phyloP scores from a whole-genome alignment of 2,888 invertebrate genomes.

The Dione juno region DNA sequence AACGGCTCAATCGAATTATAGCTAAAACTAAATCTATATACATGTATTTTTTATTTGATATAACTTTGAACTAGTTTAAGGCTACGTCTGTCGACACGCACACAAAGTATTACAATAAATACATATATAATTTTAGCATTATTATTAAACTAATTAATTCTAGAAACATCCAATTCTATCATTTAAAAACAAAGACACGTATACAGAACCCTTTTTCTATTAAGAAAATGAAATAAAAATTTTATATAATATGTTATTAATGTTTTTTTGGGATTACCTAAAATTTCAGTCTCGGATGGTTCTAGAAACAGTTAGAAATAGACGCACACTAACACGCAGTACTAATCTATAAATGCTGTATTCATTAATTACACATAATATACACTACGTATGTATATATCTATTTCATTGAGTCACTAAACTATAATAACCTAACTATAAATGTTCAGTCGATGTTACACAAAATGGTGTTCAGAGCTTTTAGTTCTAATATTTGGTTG shows the following conservation, averaged over 20 bases:
- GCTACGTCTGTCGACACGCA: conserved; percentile 80
- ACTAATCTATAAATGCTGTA: conserved; percentile 76
- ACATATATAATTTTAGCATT: conserved; percentile 68
- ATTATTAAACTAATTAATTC: conserved; percentile 44
- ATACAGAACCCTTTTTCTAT: not conserved
- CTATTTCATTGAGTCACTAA: conserved; percentile 46
- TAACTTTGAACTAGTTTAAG: conserved; percentile 84
- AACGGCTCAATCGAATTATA: conserved; percentile 68
- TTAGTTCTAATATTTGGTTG: not conserved
- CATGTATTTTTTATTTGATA: conserved; percentile 64
- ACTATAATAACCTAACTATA: conserved; percentile 77
- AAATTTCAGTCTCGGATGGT: not conserved
- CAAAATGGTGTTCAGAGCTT: conserved; percentile 75
- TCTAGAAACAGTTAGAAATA: not conserved
- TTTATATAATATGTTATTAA: not conserved
- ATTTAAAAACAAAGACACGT: not conserved
- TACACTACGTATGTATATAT: conserved; percentile 41
- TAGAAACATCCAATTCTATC: conserved; percentile 8
- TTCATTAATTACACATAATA: conserved; percentile 59
- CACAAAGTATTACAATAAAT: conserved; percentile 67
- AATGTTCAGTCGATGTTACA: conserved; percentile 83
- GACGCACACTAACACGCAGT: conserved; percentile 76
- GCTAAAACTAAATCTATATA: conserved; percentile 70
- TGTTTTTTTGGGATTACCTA: not conserved
- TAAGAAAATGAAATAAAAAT: not conserved